Evolutionary conservation across 2,797 vertebrate genomes (phyloP), one percentile per base, ranked within the genome.

Genomic region (Tarsius wallacei): DNA sequence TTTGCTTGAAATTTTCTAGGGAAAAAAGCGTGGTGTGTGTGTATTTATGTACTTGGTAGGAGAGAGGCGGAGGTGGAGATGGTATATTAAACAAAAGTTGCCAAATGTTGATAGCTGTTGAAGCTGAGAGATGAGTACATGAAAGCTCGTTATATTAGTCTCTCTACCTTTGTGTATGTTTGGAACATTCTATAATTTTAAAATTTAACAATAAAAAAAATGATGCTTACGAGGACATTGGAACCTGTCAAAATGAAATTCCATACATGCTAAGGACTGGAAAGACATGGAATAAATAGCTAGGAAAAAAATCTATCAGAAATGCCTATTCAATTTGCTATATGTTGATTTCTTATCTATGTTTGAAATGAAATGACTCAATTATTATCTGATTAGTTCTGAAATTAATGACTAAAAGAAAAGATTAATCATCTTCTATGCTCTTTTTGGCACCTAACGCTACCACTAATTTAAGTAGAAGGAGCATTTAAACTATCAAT

Each of bases 321-420:
- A 86, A 95, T 36, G 1, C 22, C 26, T 87, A 49, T 5, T 36
- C 16, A 7, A 8, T 36, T 33, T 80, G 16, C 14, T 93, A 4
- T 53, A 10, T 36, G 31, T 15, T 96, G 87, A 92, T 92, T 87
- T 93, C 66, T 87, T 77, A 89, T 80, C 36, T 91, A 22, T 87
- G 51, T 92, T 78, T 89, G 42, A 96, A 95, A 91, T 92, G n/a
- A 22, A 97, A 92, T 68, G 64, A 80, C 22, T 82, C 57, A 92
- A 68, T 19, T 89, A 84, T 64, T 94, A 94, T 91, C 64, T 36
- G n/a, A 77, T 91, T 86, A 24, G 7, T 91, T 93, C 87, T 84
- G 11, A 95, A 87, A 88, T 6, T 71, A 33, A 73, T 33, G 53
- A 94, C 61, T 90, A 64, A 87, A 83, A 71, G 15, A 82, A 83